Evolutionary conservation across 2,888 invertebrate genomes (phyloP), one percentile per base, ranked within the genome.

Genomic region (Magallana nippona): DNA sequence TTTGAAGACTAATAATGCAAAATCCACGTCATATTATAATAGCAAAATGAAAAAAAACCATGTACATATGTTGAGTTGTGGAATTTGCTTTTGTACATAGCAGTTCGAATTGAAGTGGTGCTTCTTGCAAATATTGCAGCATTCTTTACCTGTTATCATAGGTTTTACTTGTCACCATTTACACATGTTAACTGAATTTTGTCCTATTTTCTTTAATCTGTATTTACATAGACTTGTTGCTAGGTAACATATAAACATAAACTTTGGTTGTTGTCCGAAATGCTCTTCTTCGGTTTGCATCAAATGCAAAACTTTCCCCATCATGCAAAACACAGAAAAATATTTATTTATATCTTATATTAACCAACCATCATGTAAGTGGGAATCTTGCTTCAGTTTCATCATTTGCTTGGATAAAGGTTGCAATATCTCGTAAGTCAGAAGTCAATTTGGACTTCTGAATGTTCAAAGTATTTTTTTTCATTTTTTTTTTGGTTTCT

Each of bases 11-110:
- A 63, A 11, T 63, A 27, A 22, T 63, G 22, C 63, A 63, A 13
- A 63, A 60, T 10, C 22, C 15, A 27, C 13, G 22, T 63, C 11
- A 13, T 63, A 22, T 63, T 15, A 27, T 27, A 44, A 63, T 22
- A 10, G 22, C 5, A 22, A 22, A 22, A 63, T 63, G 19, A 22
- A 63, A 11, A 63, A 22, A 63, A 15, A 15, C 15, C 10, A 22
- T 63, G 63, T 63, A 63, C 63, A 63, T 22, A 63, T 2, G 22
- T 10, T 63, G 63, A 63, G 63, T 63, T 63, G 63, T 63, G 63
- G 63, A 63, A 22, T 5, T 63, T 32, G 63, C 22, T 22, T 63
- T 63, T 63, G 22, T 63, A 63, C 19, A 63, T 63, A 63, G 63
- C 63, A 63, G 27, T 22, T 11, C 11, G 15, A 63, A 32, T 27